These are phyloP conservation scores for Mus spretus DNA, from an alignment of 2,797 vertebrate genomes.

Conservation along the genomic window DNA sequence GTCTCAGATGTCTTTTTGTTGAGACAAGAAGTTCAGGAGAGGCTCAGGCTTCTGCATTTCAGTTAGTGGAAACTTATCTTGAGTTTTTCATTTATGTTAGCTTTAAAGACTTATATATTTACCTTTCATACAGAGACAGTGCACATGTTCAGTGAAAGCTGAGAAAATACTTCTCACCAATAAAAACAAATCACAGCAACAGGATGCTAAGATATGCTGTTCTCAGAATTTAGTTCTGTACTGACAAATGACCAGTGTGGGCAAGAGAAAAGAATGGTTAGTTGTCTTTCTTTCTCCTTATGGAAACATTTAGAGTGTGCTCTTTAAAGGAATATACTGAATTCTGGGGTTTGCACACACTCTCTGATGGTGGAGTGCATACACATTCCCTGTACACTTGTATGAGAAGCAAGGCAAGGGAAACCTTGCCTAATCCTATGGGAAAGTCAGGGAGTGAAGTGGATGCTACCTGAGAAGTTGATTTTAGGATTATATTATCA, in stretches of 20 bases:
- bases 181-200: neutral
- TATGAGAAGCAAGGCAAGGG: neutral
- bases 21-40: neutral
- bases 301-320: neutral
- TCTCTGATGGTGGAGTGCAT: neutral
- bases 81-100: neutral
- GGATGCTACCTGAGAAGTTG: neutral
- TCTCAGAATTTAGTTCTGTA: neutral
- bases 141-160: neutral
- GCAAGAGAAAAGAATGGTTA: neutral
- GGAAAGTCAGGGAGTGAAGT: neutral
- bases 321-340: neutral
- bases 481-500: neutral
- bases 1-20: neutral
- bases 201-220: neutral
- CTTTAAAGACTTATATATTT: slow-evolving; percentile 37
- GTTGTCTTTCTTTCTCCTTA: neutral
- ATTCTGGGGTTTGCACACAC: neutral
- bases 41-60: neutral
- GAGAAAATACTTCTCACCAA: neutral
- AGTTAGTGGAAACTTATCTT: neutral
- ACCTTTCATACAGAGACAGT: neutral
- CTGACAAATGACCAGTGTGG: neutral
- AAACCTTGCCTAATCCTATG: neutral
- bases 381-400: neutral